Base-by-base conservation (phyloP, 2,113 vertebrate species). In the Emberiza fucata region DNA sequence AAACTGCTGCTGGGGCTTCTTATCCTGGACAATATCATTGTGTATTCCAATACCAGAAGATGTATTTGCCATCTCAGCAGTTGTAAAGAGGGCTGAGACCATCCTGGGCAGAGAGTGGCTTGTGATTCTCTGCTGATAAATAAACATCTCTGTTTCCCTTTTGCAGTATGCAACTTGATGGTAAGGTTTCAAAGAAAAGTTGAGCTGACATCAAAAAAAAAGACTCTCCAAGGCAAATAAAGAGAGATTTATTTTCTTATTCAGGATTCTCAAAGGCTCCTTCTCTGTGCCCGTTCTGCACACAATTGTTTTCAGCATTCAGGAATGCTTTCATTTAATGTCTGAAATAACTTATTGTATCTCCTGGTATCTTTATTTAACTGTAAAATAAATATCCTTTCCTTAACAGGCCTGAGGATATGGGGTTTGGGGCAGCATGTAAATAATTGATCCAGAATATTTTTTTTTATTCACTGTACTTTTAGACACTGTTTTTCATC, bases 241-340 rank as follows among this genome's bases (percentile, higher is more conserved):
- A 90, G 31, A 44, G 50, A 78, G 71, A 96, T 96, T 97, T 97
- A 96, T 97, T 96, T 96, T 96, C 71, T 83, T 94, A 95, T 90
- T 93, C 71, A 84, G 51, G 42, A 90, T 92, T 88, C 76, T 97
- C 90, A 96, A 96, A 96, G 85, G 28, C 68, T 81, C 68, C 25
- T 96, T 96, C 64, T 95, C 60, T 94, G 68, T 64, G 51, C 86
- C 60, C 7, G 39, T 88, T 92, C 60, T 78, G n/a, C 88, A 79
- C 79, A 86, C 79, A 93, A 51, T 77, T 2, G 23, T 86, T 92
- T 96, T 94, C 92, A 93, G 51, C 68, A 75, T 83, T 83, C 76
- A 88, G 90, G 85, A 96, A 95, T 95, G 94, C 79, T 96, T 97
- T 97, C 64, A 86, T 96, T 96, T 92, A 60, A 66, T 68, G 72